Evolutionary conservation across 1,140 invertebrate species (phyloP).

Genomic region (Sycophila sp.): DNA sequence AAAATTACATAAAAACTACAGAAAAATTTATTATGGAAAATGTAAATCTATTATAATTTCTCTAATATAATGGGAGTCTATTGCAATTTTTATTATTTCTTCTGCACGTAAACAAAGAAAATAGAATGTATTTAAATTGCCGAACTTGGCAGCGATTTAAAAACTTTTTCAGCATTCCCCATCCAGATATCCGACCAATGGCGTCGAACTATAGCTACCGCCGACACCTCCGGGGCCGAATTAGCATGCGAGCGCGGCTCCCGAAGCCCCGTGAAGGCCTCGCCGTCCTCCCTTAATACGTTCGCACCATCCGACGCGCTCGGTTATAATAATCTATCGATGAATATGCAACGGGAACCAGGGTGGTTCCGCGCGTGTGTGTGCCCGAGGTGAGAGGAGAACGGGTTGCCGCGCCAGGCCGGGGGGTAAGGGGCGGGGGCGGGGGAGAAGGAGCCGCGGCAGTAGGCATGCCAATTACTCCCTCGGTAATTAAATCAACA

Average conservation of each 20-base stretch:
- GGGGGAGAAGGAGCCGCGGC: constrained; percentile 35
- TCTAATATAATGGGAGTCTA: no score
- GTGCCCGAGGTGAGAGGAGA: neutral
- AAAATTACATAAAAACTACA: no score
- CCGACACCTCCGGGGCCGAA: neutral
- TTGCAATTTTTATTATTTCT: no score
- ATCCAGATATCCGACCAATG: no score
- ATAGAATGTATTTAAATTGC: no score
- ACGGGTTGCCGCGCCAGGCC: neutral
- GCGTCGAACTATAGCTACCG: no score
- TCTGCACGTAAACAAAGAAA: no score
- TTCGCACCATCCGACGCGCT: constrained; percentile 1
- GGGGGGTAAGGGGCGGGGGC: neutral
- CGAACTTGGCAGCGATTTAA: no score
- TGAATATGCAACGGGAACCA: constrained; percentile 56
- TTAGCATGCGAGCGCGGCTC: constrained; percentile 16
- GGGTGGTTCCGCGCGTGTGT: neutral
- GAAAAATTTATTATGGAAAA: no score
- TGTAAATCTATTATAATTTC: no score
- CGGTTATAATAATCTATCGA: constrained; percentile 45
- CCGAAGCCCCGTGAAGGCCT: neutral
- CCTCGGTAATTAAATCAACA: constrained; percentile 62
- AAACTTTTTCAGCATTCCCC: no score
- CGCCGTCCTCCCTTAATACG: neutral
- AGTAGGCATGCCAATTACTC: constrained; percentile 59